Percentiles rank a stretch among this genome's conserved stretches.
These are phyloP conservation scores for Polymixis lichenea DNA, from an alignment of 2,888 invertebrate genomes.

Conservation along the genomic window DNA sequence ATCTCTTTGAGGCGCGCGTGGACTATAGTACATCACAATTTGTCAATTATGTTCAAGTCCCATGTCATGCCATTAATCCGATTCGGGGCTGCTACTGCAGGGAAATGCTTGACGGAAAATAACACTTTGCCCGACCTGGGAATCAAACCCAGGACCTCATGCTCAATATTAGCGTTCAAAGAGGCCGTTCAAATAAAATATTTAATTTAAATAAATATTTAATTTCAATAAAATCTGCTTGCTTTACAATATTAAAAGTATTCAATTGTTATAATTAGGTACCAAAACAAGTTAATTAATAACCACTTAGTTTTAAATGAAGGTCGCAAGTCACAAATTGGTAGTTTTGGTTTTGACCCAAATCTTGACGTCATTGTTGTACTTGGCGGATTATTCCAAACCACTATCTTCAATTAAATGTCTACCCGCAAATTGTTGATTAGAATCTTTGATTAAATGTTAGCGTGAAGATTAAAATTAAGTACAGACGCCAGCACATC, in stretches of 20 bases:
- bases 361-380: conserved; percentile 23
- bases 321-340: conserved; percentile 27
- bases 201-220: no score
- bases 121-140: no score
- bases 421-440: background rate
- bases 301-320: conserved; percentile 23
- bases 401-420: conserved; percentile 14
- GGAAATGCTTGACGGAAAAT: no score
- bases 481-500: no score
- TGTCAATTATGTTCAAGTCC: no score
- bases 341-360: conserved; percentile 54
- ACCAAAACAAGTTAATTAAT: conserved; percentile 25
- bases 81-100: no score
- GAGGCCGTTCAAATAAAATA: no score
- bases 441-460: background rate
- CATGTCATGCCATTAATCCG: no score
- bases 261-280: background rate
- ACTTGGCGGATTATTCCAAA: conserved; percentile 4
- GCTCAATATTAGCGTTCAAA: no score
- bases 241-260: background rate
- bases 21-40: no score
- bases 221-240: background rate
- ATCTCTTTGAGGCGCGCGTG: no score
- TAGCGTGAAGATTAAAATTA: background rate
- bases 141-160: no score